Evolutionary conservation across 2,888 invertebrate genomes (phyloP).

Genomic region (Drosophila cracens): DNA sequence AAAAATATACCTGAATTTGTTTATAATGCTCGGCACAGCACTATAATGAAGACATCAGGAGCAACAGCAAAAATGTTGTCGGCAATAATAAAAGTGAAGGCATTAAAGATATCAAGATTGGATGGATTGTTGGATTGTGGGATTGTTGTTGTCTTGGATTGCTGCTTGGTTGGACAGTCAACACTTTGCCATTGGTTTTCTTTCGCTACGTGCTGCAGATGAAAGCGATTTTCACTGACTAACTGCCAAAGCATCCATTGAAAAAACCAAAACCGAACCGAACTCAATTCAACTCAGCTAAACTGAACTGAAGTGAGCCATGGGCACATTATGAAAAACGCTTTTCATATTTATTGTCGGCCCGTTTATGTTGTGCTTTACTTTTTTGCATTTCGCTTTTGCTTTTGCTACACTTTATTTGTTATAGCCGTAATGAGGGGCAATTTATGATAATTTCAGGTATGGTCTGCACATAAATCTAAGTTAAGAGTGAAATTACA

Average conservation of each 20-base stretch:
- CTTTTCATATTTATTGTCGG: constrained; percentile 76
- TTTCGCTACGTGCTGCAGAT: constrained; percentile 49
- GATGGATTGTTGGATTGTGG: constrained; percentile 23
- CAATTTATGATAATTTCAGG: constrained; percentile 76
- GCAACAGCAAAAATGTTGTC: constrained; percentile 44
- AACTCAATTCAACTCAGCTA: constrained; percentile 12
- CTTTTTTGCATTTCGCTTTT: constrained; percentile 22
- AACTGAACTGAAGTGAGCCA: constrained; percentile 25
- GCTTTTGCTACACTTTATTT: constrained; percentile 47
- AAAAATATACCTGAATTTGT: constrained; percentile 42
- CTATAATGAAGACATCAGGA: constrained; percentile 65
- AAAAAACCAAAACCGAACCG: constrained; percentile 23
- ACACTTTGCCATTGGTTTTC: constrained; percentile 35
- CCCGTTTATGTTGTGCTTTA: constrained; percentile 51
- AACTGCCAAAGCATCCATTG: constrained; percentile 19
- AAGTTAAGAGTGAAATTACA: constrained; percentile 73
- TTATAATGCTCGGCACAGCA: constrained; percentile 4
- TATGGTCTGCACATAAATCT: constrained; percentile 72
- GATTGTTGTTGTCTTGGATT: background rate
- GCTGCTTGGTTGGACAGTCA: constrained; percentile 21
- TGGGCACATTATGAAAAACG: constrained; percentile 48
- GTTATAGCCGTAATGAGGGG: constrained; percentile 67
- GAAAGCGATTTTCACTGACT: constrained; percentile 61
- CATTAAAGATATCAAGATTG: constrained; percentile 47
- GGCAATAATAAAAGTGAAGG: constrained; percentile 66